phyloP scores from a whole-genome alignment of 2,797 vertebrate species.

The Chrysocyon brachyurus region DNA sequence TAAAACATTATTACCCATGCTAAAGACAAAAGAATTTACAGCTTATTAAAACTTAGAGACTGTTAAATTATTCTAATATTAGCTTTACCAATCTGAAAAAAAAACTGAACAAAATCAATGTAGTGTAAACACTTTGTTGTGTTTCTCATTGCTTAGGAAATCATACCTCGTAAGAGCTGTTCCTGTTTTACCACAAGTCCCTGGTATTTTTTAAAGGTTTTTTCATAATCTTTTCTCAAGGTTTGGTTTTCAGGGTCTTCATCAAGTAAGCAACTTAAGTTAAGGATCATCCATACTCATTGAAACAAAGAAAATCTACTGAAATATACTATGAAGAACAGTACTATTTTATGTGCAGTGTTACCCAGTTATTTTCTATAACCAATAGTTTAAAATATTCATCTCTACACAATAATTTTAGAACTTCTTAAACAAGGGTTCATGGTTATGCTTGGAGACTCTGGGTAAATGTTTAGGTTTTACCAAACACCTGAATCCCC shows the following conservation, averaged over 20 bases:
- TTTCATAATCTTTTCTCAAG: conserved; percentile 96
- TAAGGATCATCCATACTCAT: conserved; percentile 85
- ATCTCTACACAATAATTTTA: not conserved
- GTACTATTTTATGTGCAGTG: not conserved
- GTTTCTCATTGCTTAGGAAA: conserved; percentile 33
- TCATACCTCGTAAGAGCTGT: conserved; percentile 95
- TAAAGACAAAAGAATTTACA: not conserved
- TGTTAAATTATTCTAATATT: conserved; percentile 47
- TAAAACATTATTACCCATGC: not conserved
- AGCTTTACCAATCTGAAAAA: conserved; percentile 10
- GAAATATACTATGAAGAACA: conserved; percentile 23
- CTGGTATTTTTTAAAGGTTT: conserved; percentile 96
- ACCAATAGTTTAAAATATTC: not conserved
- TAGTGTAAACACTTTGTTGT: not conserved
- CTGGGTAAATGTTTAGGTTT: not conserved
- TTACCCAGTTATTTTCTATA: not conserved
- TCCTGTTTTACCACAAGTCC: conserved; percentile 96
- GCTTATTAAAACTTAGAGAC: conserved; percentile 50
- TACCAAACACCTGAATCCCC: conserved; percentile 21
- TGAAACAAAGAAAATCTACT: conserved; percentile 54
- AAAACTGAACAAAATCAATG: conserved; percentile 38
- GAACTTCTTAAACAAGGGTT: not conserved
- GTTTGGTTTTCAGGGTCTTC: conserved; percentile 94
- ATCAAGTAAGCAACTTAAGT: conserved; percentile 91
- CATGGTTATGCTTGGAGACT: not conserved